Percentiles rank a stretch among this genome's conserved stretches.
These are phyloP conservation scores for Hyposmocoma kahamanoa DNA, from an alignment of 1,140 invertebrate genomes.

Conservation along the genomic window DNA sequence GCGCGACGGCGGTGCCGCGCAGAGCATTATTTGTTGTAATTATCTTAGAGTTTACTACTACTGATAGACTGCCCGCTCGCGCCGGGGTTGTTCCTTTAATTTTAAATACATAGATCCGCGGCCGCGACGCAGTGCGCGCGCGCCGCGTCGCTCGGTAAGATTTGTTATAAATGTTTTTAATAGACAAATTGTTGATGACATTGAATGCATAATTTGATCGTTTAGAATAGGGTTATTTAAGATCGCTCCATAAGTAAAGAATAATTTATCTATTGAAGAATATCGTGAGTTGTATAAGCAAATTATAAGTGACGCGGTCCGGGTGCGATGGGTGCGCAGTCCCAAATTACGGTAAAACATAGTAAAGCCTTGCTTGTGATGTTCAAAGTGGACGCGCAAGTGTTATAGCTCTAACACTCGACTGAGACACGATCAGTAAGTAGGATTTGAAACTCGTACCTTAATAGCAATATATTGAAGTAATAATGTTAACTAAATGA, in stretches of 20 bases:
- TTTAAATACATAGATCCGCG: constrained; percentile 38
- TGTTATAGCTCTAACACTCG: constrained; percentile 61
- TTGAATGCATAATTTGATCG: constrained; percentile 68
- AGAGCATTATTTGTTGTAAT: constrained; percentile 40
- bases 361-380: constrained; percentile 66
- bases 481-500: constrained; percentile 47
- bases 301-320: constrained; percentile 56
- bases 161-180: constrained; percentile 65
- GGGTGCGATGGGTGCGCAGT: constrained; percentile 54
- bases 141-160: constrained; percentile 39
- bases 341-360: constrained; percentile 58
- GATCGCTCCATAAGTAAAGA: constrained; percentile 69
- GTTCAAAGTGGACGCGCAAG: constrained; percentile 62
- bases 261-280: constrained; percentile 66
- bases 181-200: constrained; percentile 63
- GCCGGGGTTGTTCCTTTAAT: constrained; percentile 39
- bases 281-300: constrained; percentile 55
- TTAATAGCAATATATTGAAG: constrained; percentile 53
- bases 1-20: constrained; percentile 25
- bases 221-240: constrained; percentile 71
- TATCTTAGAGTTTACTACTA: constrained; percentile 45
- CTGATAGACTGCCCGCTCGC: constrained; percentile 30
- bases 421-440: constrained; percentile 54
- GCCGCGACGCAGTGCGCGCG: constrained; percentile 24
- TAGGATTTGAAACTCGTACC: constrained; percentile 57